Percentiles rank a stretch among this genome's conserved stretches.
Evolutionary conservation across 2,113 vertebrate genomes (phyloP).

Genomic region (Prietella phreatophila): DNA sequence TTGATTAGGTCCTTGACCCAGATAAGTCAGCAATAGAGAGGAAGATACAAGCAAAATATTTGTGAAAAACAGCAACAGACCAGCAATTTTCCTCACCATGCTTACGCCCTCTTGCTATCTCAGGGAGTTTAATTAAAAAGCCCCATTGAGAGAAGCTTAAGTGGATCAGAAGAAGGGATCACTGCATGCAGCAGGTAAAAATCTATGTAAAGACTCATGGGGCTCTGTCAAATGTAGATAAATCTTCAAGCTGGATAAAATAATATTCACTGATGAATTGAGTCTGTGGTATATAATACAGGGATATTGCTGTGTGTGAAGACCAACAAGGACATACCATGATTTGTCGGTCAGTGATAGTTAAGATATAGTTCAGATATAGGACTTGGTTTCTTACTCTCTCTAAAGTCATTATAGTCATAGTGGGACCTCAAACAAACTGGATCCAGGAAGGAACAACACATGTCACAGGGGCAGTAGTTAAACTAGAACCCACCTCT

Average conservation of each 20-base stretch:
- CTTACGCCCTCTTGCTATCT: slow-evolving; percentile 5
- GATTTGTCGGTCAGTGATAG: neutral
- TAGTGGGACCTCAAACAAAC: neutral
- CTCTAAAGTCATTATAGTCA: neutral
- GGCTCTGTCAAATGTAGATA: neutral
- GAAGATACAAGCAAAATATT: slow-evolving; percentile 58
- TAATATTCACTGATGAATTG: neutral
- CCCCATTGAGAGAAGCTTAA: neutral
- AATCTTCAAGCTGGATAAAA: neutral
- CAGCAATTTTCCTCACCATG: slow-evolving; percentile 15
- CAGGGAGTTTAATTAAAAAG: slow-evolving; percentile 32
- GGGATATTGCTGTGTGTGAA: neutral
- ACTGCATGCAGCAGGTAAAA: slow-evolving; percentile 1
- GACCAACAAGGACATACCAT: neutral
- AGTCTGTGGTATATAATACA: neutral
- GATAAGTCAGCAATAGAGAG: slow-evolving; percentile 60
- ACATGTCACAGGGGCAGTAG: neutral
- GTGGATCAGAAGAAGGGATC: slow-evolving; percentile 2
- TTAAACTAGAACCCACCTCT: neutral
- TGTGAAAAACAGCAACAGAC: slow-evolving; percentile 62
- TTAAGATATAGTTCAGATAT: neutral
- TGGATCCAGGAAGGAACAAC: neutral
- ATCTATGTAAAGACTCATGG: neutral
- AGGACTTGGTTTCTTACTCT: neutral
- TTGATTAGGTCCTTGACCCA: slow-evolving; percentile 69